Percentiles rank a stretch among this genome's conserved stretches.
These are phyloP conservation scores for Pocillopora verrucosa DNA, from an alignment of 64 coral and sea anemone genomes.

Conservation along the genomic window DNA sequence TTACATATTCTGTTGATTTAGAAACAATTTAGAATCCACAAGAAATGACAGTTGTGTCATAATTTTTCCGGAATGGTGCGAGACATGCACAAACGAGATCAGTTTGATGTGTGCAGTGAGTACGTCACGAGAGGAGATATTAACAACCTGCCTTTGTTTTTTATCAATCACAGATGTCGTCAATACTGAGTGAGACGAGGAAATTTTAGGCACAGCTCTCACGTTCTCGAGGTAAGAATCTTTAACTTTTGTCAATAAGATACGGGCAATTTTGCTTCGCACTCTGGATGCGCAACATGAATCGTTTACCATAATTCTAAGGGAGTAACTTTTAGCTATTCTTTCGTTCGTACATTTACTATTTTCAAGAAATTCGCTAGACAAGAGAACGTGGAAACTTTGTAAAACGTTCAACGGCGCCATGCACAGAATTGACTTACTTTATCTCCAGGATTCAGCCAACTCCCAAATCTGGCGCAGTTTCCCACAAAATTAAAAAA, in stretches of 20 bases:
- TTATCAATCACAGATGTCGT: neutral
- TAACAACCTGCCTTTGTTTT: neutral
- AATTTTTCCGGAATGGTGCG: neutral
- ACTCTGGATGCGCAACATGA: too few relatives aligned
- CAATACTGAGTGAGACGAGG: neutral
- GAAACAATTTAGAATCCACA: constrained; percentile 12
- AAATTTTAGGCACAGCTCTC: neutral
- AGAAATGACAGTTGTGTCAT: neutral
- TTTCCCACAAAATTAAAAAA: neutral
- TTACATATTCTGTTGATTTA: constrained; percentile 14
- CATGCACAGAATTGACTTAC: neutral
- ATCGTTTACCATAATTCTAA: too few relatives aligned
- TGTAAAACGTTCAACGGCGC: neutral
- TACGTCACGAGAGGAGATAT: constrained; percentile 1
- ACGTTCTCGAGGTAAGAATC: constrained; percentile 21
- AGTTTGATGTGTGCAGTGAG: neutral
- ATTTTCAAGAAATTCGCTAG: too few relatives aligned
- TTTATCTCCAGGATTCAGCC: neutral
- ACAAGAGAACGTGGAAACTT: too few relatives aligned
- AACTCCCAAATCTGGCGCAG: neutral
- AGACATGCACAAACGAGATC: neutral
- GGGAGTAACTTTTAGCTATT: too few relatives aligned
- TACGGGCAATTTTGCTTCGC: too few relatives aligned
- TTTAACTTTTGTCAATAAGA: neutral
- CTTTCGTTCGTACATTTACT: too few relatives aligned